Percentiles rank a stretch among this genome's conserved stretches.
phyloP scores from a whole-genome alignment of 2,888 invertebrate species.

The Meiosimyza platycephala region DNA sequence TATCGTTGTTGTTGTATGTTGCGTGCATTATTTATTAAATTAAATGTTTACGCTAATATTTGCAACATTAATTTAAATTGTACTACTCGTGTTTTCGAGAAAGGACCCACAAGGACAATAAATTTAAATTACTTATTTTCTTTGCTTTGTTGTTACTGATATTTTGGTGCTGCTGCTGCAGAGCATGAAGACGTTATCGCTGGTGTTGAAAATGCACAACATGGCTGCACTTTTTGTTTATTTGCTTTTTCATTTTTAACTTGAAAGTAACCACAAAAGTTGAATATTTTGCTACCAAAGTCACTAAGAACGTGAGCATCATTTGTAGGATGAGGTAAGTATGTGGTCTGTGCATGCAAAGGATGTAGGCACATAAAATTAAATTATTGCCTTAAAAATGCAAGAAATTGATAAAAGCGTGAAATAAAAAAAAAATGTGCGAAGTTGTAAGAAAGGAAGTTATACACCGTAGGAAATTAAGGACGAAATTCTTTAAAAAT shows the following conservation, averaged over 20 bases:
- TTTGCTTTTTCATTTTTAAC: neutral
- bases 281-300: neutral
- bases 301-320: neutral
- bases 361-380: constrained; percentile 19
- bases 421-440: too few species aligned
- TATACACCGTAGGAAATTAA: too few species aligned
- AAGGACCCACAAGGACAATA: constrained; percentile 7
- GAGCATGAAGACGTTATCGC: constrained; percentile 8
- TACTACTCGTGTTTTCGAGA: constrained; percentile 21
- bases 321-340: neutral
- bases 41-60: constrained; percentile 62
- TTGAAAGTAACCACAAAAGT: neutral
- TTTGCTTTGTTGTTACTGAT: neutral
- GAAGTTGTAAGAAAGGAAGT: too few species aligned
- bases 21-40: constrained; percentile 57
- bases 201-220: constrained; percentile 17
- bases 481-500: too few species aligned
- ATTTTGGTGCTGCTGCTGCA: neutral
- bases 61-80: constrained; percentile 52
- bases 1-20: constrained; percentile 31
- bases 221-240: neutral
- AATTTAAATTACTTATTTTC: neutral
- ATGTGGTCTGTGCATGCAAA: neutral
- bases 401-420: too few species aligned
- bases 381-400: neutral